Base-by-base conservation (phyloP, 2,888 invertebrate species). In the Eilema sororculum region DNA sequence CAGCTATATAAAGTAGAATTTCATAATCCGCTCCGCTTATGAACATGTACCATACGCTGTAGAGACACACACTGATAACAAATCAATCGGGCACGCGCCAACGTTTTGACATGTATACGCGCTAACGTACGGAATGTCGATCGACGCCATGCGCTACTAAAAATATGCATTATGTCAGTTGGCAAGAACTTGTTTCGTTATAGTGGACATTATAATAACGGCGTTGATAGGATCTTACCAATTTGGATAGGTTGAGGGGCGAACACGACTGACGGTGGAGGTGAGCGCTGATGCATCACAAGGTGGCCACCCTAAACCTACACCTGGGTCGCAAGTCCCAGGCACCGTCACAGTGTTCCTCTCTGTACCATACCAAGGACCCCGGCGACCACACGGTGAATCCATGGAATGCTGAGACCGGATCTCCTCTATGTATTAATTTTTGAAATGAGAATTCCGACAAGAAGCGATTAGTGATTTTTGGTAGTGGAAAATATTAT, bases 11-110 rank as follows among this genome's bases (percentile, higher is more conserved):
- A 33, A 8, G 30, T 33, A 33, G 30, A 6, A 33, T 33, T 6
- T 33, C 30, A 33, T 8, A 33, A 33, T 33, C 30, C 83, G 73
- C 81, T 72, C 6, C 46, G 33, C 75, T 78, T 8, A 33, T 74
- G 25, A 33, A 16, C 66, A 74, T 82, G 74, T 22, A 59, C 80
- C 78, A 67, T 65, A 69, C 74, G 68, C 66, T 76, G 80, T 76
- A 78, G 73, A 84, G 87, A 88, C 89, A 90, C 89, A 85, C 84
- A 86, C 87, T 84, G 88, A 86, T 91, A 89, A 91, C 92, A 91
- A 91, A 92, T 93, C 91, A 91, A 89, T 89, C 86, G 86, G 76
- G 91, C 93, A 91, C 93, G 92, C 86, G 92, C 91, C 88, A 81
- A 74, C 81, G 86, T 80, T 65, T 83, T 83, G 84, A 84, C 84